Evolutionary conservation across 1,140 invertebrate species (phyloP), one percentile per base, ranked within the genome.

Genomic region (Temnothorax curvispinosus): DNA sequence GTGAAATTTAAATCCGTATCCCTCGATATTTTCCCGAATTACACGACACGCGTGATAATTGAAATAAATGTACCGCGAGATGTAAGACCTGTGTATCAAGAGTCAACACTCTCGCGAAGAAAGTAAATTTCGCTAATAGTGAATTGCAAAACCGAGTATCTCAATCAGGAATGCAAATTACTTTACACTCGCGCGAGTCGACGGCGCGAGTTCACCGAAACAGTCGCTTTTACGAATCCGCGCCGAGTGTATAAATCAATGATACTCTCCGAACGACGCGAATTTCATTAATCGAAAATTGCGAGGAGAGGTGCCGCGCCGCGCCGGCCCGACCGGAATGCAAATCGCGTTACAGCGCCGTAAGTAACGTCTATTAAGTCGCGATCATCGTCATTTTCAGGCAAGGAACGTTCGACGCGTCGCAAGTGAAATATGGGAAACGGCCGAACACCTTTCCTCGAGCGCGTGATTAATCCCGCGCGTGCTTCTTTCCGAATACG

Each of bases 251-350:
- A 84, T 84, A 84, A 82, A 74, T 84, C 80, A 75, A 60, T 60
- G 60, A 75, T 71, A 41, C 13, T 71, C 27, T 9, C 41, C 15
- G 50, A 41, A 21, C 80, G 67, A 47, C 7, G 15, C 54, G 69
- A 82, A 58, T 74, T 74, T 75, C 67, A 74, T 84, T 84, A 84
- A 84, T 84, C 54, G 67, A 84, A 84, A 75, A 84, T 75, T 60
- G 56, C 38, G 77, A 60, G 15, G 44, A 69, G 35, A n/a, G 21
- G 13, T 18, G 56, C 9, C 76, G 21, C 32, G 50, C 38, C n/a
- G 18, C 32, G 50, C 38, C n/a, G 18, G 64, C 15, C 65, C 15
- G 80, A 78, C 50, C 50, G 41, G 65, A 81, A 86, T 86, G 64
- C 77, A 86, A 81, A 69, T 80, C 52, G 78, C 15, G 50, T 60